These are phyloP conservation scores for Numida meleagris DNA, from an alignment of 2,113 vertebrate species.

Conservation along the genomic window DNA sequence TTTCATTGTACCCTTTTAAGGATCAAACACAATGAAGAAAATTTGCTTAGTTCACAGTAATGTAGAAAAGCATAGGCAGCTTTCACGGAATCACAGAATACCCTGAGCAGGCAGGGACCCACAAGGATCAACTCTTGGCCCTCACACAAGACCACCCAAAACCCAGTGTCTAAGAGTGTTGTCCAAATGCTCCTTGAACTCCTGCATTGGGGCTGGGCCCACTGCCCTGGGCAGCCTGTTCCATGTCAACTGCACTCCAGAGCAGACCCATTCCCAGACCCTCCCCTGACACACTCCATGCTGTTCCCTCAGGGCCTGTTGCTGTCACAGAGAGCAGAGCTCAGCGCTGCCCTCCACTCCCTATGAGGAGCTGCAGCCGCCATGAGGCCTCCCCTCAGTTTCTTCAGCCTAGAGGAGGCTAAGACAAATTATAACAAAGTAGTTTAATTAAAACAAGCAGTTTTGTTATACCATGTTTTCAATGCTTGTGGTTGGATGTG, in stretches of 20 bases:
- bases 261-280: not conserved
- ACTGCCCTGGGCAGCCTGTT: not conserved
- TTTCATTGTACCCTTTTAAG: not conserved
- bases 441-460: not conserved
- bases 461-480: not conserved
- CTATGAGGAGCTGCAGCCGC: not conserved
- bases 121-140: not conserved
- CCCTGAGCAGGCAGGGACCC: not conserved
- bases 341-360: not conserved
- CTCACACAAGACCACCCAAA: not conserved
- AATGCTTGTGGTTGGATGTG: not conserved
- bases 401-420: not conserved
- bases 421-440: not conserved
- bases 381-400: not conserved
- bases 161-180: not conserved
- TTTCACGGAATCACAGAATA: not conserved
- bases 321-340: not conserved
- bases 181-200: not conserved
- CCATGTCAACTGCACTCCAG: not conserved
- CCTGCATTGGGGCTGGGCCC: no score
- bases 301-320: not conserved
- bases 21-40: not conserved
- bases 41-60: not conserved
- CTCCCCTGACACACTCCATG: not conserved
- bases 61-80: not conserved